Base-by-base conservation (phyloP, 2,797 vertebrate genomes). In the Mus caroli region DNA sequence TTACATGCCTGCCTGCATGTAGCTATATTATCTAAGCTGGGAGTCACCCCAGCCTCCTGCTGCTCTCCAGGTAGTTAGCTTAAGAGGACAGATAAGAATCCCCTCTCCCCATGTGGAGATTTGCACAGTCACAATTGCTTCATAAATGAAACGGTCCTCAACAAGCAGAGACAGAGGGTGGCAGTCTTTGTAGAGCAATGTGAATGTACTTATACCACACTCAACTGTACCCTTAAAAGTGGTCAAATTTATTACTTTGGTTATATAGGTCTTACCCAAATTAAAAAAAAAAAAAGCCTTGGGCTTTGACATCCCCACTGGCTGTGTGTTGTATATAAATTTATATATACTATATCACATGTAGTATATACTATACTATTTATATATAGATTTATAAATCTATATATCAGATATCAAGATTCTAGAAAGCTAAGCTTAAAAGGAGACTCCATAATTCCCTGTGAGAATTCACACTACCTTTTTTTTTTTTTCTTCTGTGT, bases 251-350 rank as follows among this genome's bases (percentile, higher is more conserved):
- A 26, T 82, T 8, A 40, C 10, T 62, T 40, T 67, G 19, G 31
- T 62, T 73, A 50, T 80, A 4, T 60, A 34, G 60, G 37, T 95
- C 90, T 95, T 71, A 85, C 17, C 40, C 26, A 10, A 52, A n/a
- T 86, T 67, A 12, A 50, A 89, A 96, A 88, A 40, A 89, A 96
- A 43, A 78, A 75, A 40, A 28, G 19, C 54, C 20, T 56, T 92
- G 24, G 37, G 90, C 71, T 24, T 88, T 95, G 62, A 67, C 19
- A 40, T 88, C 67, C 67, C 26, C n/a, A 86, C 43, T 43, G 43
- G 43, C 43, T 43, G 43, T 46, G 40, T 46, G 58, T 76, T 76
- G 73, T 76, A 28, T 46, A 46, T 76, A 76, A 46, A 76, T 75
- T 26, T 28, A 46, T 26, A 46, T 76, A 28, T 76, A 43, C 22